Conservation (phyloP, 2,113 vertebrate genomes). For the Cyphomyrus plagiostoma region DNA sequence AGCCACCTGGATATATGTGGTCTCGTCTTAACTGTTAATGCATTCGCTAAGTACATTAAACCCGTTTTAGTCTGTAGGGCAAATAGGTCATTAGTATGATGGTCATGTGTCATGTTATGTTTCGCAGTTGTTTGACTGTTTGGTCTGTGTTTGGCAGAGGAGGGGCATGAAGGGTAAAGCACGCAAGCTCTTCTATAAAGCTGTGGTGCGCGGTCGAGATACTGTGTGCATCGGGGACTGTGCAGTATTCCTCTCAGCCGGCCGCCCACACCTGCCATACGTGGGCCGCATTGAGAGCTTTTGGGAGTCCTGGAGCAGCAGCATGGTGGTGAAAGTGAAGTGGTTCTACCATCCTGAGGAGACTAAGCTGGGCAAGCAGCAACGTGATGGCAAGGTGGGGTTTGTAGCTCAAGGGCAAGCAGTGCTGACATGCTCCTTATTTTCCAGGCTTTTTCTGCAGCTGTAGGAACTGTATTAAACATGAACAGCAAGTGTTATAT, state of each 20-base stretch:
- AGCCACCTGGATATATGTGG: background rate
- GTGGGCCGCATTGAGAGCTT: constrained; percentile 96
- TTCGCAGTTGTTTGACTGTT: background rate
- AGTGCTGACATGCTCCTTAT: background rate
- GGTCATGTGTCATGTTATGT: background rate
- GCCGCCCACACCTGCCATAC: constrained; percentile 90
- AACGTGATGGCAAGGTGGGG: constrained; percentile 88
- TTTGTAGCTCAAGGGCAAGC: background rate
- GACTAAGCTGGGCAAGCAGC: constrained; percentile 89
- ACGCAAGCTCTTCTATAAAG: constrained; percentile 96
- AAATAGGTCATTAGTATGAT: background rate
- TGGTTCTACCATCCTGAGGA: constrained; percentile 99
- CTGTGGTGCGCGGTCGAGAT: constrained; percentile 91
- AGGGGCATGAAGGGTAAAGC: constrained; percentile 96
- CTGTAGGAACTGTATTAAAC: background rate
- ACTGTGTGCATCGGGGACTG: constrained; percentile 86
- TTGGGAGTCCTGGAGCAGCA: constrained; percentile 98
- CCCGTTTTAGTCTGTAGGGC: background rate
- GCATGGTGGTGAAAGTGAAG: constrained; percentile 97
- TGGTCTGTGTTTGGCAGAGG: constrained; percentile 58
- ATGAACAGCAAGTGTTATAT: background rate
- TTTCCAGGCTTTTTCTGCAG: background rate
- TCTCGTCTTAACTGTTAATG: background rate
- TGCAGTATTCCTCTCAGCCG: constrained; percentile 91
- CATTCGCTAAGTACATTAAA: background rate